These are phyloP conservation scores for Gymnoscelis rufifasciata DNA, from an alignment of 2,888 invertebrate species.

Conservation along the genomic window DNA sequence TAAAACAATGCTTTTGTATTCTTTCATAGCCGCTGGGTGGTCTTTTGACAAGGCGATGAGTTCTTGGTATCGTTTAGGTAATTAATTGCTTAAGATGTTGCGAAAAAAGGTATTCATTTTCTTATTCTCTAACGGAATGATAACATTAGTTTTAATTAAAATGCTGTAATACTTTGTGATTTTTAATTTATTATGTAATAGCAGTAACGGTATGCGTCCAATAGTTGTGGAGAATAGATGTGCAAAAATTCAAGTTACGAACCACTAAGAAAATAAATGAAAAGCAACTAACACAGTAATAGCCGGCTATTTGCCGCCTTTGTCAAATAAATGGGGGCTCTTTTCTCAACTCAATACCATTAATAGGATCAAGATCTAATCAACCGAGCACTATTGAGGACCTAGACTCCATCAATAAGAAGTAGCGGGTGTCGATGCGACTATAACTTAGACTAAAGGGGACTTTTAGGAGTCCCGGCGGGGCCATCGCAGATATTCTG, in stretches of 20 bases:
- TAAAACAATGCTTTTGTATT: not conserved
- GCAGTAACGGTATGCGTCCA: no score
- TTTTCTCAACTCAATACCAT: conserved; percentile 11
- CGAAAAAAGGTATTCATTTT: not conserved
- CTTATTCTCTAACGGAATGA: not conserved
- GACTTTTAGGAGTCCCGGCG: conserved; percentile 2
- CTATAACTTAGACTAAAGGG: conserved; percentile 13
- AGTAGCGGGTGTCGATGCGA: conserved; percentile 11
- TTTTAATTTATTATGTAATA: no score
- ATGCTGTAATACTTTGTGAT: no score
- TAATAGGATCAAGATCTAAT: conserved; percentile 21
- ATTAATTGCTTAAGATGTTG: not conserved
- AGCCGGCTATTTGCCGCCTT: conserved; percentile 2
- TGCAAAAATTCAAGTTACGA: no score
- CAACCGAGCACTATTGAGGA: conserved; percentile 17
- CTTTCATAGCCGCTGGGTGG: not conserved
- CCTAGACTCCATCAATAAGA: conserved; percentile 18
- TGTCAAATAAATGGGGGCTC: conserved; percentile 8
- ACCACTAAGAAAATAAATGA: not conserved
- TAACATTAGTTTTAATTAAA: no score
- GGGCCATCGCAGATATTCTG: conserved; percentile 2
- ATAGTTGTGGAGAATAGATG: no score
- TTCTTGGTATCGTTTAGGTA: not conserved
- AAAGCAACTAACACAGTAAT: conserved; percentile 1
- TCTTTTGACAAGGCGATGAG: not conserved